Conservation (phyloP, 1,140 invertebrate genomes). For the Bombus confusus region DNA sequence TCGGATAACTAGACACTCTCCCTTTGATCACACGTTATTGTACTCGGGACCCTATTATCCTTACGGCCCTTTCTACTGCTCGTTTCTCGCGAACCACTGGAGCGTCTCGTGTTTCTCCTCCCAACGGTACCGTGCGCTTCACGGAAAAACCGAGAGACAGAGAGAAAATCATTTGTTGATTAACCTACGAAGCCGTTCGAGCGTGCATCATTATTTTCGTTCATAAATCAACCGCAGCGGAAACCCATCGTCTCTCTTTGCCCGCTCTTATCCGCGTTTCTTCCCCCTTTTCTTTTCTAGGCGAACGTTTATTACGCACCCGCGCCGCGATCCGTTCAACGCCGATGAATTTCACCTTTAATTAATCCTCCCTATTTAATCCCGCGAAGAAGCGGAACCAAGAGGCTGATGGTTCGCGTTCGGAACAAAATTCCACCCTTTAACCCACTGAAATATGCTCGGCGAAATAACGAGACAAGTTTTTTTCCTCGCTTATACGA, state of each 20-base stretch:
- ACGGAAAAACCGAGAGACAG: not conserved
- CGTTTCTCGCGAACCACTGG: constrained; percentile 16
- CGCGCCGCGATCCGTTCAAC: not conserved
- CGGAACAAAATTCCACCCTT: not conserved
- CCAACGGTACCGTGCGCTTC: not conserved
- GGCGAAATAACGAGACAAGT: constrained; percentile 43
- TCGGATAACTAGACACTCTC: constrained; percentile 62
- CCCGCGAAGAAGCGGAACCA: not conserved
- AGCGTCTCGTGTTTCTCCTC: constrained; percentile 24
- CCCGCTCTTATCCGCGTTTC: not conserved
- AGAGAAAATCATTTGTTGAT: constrained; percentile 45
- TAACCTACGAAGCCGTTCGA: constrained; percentile 16
- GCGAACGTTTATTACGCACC: constrained; percentile 25
- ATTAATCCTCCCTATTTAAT: constrained; percentile 50
- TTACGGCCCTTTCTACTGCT: constrained; percentile 34
- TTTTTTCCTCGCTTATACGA: not conserved
- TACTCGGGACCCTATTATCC: constrained; percentile 51
- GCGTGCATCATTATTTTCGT: constrained; percentile 42
- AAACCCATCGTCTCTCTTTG: too few relatives aligned
- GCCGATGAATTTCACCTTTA: constrained; percentile 35
- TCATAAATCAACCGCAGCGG: constrained; percentile 13
- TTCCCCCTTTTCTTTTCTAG: not conserved
- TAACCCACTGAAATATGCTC: constrained; percentile 21
- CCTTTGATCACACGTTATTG: constrained; percentile 60
- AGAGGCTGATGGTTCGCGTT: not conserved